Percentiles rank a stretch among this genome's conserved stretches.
Conservation (phyloP, 1,140 invertebrate genomes). For the Caenorhabditis remanei region DNA sequence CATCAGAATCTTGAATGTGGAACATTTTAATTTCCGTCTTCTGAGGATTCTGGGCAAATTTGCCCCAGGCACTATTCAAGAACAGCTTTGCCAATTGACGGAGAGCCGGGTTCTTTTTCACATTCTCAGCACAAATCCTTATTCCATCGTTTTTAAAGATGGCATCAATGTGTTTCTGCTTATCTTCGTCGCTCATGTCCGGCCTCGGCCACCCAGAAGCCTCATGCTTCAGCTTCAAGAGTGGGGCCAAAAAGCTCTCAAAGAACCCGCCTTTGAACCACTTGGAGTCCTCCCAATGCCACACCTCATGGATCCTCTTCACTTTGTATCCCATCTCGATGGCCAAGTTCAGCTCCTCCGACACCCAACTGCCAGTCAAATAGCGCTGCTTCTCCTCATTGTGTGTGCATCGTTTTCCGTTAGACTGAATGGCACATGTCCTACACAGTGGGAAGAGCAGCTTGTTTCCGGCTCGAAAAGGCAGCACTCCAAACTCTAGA, state of each 20-base stretch:
- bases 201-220: not conserved
- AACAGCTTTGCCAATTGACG: not conserved
- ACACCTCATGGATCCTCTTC: not conserved
- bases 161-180: not conserved
- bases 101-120: not conserved
- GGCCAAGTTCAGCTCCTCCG: not conserved
- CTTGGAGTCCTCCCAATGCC: not conserved
- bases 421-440: not conserved
- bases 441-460: not conserved
- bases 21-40: not conserved
- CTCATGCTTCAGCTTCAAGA: not conserved
- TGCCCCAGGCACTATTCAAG: not conserved
- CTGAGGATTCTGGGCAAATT: conserved; percentile 3
- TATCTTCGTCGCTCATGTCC: not conserved
- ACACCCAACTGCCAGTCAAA: not conserved
- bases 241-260: not conserved
- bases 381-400: not conserved
- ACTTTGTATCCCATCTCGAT: not conserved
- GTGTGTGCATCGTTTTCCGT: not conserved
- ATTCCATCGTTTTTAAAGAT: not conserved
- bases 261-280: not conserved
- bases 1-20: not conserved
- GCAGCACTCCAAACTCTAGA: not conserved
- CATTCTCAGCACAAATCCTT: not conserved
- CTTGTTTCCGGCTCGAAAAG: not conserved